A percentile compares a stretch with the other conserved stretches of the same genome.
Evolutionary conservation across 2,797 vertebrate species (phyloP).

Genomic region (Bradypodion ventrale): DNA sequence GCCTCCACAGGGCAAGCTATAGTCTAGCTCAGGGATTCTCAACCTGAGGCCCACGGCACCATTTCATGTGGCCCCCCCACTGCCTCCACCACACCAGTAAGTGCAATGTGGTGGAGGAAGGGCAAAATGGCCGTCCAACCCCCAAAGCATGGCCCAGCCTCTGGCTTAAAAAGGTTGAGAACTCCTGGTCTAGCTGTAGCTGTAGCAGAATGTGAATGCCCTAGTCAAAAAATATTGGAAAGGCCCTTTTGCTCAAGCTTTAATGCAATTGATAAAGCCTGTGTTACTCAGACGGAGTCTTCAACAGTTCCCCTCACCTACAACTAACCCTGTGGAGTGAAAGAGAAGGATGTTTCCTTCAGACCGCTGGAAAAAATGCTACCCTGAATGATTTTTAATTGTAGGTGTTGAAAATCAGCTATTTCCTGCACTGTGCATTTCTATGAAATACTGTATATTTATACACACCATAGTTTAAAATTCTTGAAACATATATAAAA

Average conservation of each 20-base stretch:
- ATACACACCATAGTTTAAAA: constrained; percentile 61
- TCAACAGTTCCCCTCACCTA: constrained; percentile 36
- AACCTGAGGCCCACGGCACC: too few species aligned
- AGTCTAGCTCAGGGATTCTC: too few species aligned
- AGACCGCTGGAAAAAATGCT: constrained; percentile 41
- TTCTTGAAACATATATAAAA: constrained; percentile 63
- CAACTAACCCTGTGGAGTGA: constrained; percentile 18
- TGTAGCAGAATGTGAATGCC: neutral
- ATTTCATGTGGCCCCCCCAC: too few species aligned
- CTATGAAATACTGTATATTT: constrained; percentile 49
- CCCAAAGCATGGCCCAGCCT: too few species aligned
- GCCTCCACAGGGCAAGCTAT: too few species aligned
- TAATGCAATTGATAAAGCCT: neutral
- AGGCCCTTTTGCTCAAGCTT: neutral
- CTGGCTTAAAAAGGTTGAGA: too few species aligned
- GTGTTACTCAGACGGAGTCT: fast-evolving
- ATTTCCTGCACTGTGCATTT: constrained; percentile 62
- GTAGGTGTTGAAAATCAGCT: constrained; percentile 70
- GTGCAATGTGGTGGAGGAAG: too few species aligned
- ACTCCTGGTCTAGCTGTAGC: too few species aligned
- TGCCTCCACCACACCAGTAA: too few species aligned
- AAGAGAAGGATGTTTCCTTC: constrained; percentile 55
- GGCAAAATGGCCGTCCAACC: too few species aligned
- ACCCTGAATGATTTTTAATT: constrained; percentile 65
- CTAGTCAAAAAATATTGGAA: neutral